Conservation (phyloP, 2,113 vertebrate species). For the Neofelis nebulosa region DNA sequence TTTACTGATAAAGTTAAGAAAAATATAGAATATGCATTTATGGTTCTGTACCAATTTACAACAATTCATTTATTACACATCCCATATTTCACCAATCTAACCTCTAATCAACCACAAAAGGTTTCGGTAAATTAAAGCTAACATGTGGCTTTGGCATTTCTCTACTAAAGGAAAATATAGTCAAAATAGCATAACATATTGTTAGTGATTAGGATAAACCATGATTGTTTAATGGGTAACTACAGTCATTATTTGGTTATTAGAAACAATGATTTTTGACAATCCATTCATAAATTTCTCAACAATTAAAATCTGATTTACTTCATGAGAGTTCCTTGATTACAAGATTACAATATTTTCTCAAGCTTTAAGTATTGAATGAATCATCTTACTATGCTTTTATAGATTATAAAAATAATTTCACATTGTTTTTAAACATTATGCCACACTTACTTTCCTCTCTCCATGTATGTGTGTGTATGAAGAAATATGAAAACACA, state of each 20-base stretch:
- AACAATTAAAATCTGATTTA: background rate
- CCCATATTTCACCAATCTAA: background rate
- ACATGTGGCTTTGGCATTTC: background rate
- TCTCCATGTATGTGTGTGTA: background rate
- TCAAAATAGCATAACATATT: background rate
- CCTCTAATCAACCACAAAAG: background rate
- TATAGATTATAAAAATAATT: background rate
- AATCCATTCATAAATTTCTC: background rate
- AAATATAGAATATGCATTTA: background rate
- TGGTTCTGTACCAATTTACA: background rate
- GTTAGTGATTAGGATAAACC: background rate
- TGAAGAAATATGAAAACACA: background rate
- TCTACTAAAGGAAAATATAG: background rate
- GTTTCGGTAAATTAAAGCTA: background rate
- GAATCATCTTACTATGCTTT: background rate
- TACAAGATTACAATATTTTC: background rate
- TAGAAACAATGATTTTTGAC: background rate
- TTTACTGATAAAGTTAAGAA: background rate
- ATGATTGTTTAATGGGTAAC: background rate
- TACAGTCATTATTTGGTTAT: background rate
- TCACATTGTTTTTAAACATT: background rate
- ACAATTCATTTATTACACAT: background rate
- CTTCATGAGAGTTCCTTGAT: background rate
- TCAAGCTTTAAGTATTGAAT: background rate
- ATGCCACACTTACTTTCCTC: background rate